Conservation (phyloP, 2,888 invertebrate species). For the Alloscopus bannaensis region DNA sequence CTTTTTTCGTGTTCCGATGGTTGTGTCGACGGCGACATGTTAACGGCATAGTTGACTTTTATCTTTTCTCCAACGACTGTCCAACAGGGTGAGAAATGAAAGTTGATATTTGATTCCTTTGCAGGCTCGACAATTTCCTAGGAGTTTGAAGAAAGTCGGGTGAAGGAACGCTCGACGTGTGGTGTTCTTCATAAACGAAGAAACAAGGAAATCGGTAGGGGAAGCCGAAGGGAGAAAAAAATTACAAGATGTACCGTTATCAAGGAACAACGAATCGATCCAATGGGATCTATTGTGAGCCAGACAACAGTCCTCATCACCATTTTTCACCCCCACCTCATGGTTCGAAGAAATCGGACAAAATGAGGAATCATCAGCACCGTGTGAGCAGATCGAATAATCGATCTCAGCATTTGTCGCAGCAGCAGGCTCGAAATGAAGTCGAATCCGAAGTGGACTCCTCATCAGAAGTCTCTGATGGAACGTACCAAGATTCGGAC, state of each 20-base stretch:
- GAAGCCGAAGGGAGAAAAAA: slow-evolving; percentile 27
- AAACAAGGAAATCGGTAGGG: slow-evolving; percentile 14
- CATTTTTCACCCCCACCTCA: slow-evolving; percentile 65
- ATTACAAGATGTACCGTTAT: slow-evolving; percentile 72
- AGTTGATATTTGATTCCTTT: neutral
- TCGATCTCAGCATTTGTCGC: slow-evolving; percentile 67
- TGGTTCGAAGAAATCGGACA: slow-evolving; percentile 59
- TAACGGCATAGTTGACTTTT: no score
- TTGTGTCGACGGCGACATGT: no score
- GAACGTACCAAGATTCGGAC: slow-evolving; percentile 72
- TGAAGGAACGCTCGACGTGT: neutral
- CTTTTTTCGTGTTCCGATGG: no score
- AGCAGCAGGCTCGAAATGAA: slow-evolving; percentile 65
- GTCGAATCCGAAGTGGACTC: slow-evolving; percentile 73
- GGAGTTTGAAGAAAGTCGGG: no score
- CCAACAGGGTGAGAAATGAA: neutral
- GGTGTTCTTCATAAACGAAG: no score
- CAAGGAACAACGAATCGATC: slow-evolving; percentile 72
- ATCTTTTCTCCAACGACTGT: no score
- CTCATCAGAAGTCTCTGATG: slow-evolving; percentile 72
- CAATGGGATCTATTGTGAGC: slow-evolving; percentile 73
- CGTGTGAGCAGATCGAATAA: slow-evolving; percentile 61
- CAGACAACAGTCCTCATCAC: slow-evolving; percentile 70
- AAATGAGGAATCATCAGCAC: slow-evolving; percentile 67
- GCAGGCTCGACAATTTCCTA: no score